A percentile compares a stretch with the other conserved stretches of the same genome.
Conservation (phyloP, 2,797 vertebrate species). For the Mionectes olivaceus region DNA sequence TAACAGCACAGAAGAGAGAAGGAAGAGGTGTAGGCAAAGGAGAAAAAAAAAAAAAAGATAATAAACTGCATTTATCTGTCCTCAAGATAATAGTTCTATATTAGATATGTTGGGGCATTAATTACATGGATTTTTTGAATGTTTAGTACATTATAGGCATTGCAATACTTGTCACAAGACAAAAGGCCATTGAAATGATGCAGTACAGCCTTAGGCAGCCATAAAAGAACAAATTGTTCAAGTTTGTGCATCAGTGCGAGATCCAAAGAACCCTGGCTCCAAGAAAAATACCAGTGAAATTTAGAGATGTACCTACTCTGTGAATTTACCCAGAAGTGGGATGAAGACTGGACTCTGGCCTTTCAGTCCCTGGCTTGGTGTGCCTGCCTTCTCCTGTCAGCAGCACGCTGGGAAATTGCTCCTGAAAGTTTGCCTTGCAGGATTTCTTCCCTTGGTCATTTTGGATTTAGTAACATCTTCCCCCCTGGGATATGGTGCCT, state of each 20-base stretch:
- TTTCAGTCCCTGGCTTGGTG: not conserved
- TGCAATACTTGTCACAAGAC: conserved; percentile 59
- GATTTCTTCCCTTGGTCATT: not conserved
- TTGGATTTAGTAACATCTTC: conserved; percentile 1
- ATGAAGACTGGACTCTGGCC: not conserved
- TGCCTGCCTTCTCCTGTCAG: conserved; percentile 31
- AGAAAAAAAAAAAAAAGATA: conserved; percentile 33
- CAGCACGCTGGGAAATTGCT: conserved; percentile 43
- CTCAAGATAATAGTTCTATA: conserved; percentile 57
- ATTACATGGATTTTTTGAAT: conserved; percentile 66
- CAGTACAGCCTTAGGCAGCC: conserved; percentile 55
- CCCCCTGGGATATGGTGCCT: not conserved
- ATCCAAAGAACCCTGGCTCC: conserved; percentile 41
- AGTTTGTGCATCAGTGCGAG: conserved; percentile 37
- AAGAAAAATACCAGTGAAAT: conserved; percentile 25
- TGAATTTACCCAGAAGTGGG: not conserved
- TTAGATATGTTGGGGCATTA: conserved; percentile 56
- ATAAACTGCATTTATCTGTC: conserved; percentile 50
- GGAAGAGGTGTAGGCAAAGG: conserved; percentile 55
- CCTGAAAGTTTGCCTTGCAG: conserved; percentile 47
- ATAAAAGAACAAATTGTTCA: conserved; percentile 65
- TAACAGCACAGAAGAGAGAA: conserved; percentile 44
- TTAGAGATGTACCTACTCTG: conserved; percentile 20
- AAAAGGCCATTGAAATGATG: conserved; percentile 71
- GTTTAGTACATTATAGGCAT: conserved; percentile 51